These are phyloP conservation scores for Dicentrarchus labrax DNA, from an alignment of 2,113 vertebrate genomes.

Conservation along the genomic window DNA sequence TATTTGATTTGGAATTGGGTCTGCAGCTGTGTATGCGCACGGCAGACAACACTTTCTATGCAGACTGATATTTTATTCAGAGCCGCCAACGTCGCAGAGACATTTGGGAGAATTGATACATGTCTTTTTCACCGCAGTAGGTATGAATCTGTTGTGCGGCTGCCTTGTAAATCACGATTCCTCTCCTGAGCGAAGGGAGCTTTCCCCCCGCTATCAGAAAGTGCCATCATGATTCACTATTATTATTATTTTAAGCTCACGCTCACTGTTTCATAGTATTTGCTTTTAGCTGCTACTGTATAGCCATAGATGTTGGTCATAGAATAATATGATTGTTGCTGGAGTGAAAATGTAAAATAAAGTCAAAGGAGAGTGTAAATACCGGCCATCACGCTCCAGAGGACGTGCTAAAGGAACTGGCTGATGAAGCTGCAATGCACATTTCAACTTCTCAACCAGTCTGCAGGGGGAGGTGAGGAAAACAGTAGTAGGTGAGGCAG, in stretches of 20 bases:
- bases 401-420: constrained; percentile 9
- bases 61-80: constrained; percentile 71
- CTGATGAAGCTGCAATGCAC: constrained; percentile 50
- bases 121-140: constrained; percentile 58
- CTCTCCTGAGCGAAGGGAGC: constrained; percentile 34
- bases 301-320: no score
- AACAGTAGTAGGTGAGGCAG: neutral
- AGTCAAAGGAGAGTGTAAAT: constrained; percentile 33
- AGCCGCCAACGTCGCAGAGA: constrained; percentile 48
- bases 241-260: constrained; percentile 23
- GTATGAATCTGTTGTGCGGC: constrained; percentile 45
- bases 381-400: constrained; percentile 43
- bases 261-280: neutral
- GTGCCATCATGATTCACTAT: constrained; percentile 11
- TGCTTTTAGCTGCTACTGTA: neutral
- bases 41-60: constrained; percentile 48
- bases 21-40: constrained; percentile 48
- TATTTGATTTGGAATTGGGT: constrained; percentile 67
- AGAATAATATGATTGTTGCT: neutral
- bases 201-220: constrained; percentile 35
- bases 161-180: constrained; percentile 56
- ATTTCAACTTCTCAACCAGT: constrained; percentile 57
- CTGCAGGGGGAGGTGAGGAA: neutral
- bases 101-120: constrained; percentile 68
- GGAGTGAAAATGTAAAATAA: neutral